Percentiles rank a stretch among this genome's conserved stretches.
Evolutionary conservation across 2,797 vertebrate genomes (phyloP).

Genomic region (Bucorvus abyssinicus): DNA sequence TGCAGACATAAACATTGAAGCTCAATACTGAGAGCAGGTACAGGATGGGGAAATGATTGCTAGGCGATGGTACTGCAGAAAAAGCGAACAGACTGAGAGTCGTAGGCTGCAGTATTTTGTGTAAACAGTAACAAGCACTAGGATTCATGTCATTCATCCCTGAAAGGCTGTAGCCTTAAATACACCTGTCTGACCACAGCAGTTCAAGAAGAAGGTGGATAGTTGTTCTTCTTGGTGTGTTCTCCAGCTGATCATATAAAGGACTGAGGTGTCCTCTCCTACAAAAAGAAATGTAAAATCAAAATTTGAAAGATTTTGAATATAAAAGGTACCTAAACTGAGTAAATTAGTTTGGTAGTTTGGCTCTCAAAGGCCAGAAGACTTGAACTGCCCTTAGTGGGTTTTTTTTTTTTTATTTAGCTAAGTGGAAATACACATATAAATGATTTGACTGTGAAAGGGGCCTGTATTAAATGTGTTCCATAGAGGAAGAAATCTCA

Average conservation of each 20-base stretch:
- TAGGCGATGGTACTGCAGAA: not conserved
- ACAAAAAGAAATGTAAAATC: not conserved
- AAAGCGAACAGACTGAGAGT: not conserved
- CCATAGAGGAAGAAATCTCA: not conserved
- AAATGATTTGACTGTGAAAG: not conserved
- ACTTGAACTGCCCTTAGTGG: not conserved
- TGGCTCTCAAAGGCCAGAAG: not conserved
- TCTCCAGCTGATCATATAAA: not conserved
- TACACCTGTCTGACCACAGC: not conserved
- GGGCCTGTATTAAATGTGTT: not conserved
- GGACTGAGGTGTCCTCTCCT: not conserved
- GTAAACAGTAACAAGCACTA: not conserved
- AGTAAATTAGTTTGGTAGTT: not conserved
- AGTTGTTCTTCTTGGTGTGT: not conserved
- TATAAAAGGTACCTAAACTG: not conserved
- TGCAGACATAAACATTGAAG: not conserved
- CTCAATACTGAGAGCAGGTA: not conserved
- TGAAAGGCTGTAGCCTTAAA: not conserved
- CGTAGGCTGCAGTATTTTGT: not conserved
- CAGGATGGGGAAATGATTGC: not conserved
- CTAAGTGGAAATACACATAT: not conserved
- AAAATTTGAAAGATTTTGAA: not conserved
- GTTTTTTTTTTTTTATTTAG: too few relatives aligned
- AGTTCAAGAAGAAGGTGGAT: not conserved
- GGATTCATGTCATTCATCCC: not conserved